A percentile compares a stretch with the other conserved stretches of the same genome.
These are phyloP conservation scores for Ariopsis seemanni DNA, from an alignment of 2,113 vertebrate species.

Conservation along the genomic window DNA sequence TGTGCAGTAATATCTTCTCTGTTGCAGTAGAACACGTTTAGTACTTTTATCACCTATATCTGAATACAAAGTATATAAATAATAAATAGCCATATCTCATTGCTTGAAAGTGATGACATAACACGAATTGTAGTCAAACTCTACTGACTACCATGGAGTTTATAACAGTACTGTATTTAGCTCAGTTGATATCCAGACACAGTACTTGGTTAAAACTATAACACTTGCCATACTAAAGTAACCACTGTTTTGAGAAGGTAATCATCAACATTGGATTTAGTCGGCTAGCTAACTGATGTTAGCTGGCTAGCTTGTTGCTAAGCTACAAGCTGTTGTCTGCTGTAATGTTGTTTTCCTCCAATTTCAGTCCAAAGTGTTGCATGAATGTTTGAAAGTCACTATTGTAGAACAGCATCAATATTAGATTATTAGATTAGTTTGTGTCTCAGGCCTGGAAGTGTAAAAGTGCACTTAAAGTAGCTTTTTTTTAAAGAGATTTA, in stretches of 20 bases:
- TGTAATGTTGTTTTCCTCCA: neutral
- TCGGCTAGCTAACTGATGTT: too few species aligned
- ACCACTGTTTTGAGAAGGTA: neutral
- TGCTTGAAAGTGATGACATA: neutral
- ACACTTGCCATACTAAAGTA: neutral
- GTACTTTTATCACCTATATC: neutral
- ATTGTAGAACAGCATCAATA: neutral
- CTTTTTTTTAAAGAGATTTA: too few species aligned
- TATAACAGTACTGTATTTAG: neutral
- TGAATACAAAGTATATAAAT: neutral
- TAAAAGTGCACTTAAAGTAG: neutral
- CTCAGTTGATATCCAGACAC: neutral
- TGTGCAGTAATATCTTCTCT: neutral
- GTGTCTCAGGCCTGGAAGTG: neutral
- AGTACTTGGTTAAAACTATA: neutral
- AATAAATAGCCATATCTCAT: neutral
- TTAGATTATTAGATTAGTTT: neutral
- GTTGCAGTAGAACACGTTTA: neutral
- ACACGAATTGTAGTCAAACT: neutral
- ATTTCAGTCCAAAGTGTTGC: neutral
- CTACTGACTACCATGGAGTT: neutral
- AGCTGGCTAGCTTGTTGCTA: too few species aligned
- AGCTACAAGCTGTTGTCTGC: neutral
- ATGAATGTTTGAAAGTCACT: neutral
- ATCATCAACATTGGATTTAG: too few species aligned